Percentiles rank a stretch among this genome's conserved stretches.
Conservation (phyloP, 2,113 vertebrate genomes). For the Australoheros scitulus region DNA sequence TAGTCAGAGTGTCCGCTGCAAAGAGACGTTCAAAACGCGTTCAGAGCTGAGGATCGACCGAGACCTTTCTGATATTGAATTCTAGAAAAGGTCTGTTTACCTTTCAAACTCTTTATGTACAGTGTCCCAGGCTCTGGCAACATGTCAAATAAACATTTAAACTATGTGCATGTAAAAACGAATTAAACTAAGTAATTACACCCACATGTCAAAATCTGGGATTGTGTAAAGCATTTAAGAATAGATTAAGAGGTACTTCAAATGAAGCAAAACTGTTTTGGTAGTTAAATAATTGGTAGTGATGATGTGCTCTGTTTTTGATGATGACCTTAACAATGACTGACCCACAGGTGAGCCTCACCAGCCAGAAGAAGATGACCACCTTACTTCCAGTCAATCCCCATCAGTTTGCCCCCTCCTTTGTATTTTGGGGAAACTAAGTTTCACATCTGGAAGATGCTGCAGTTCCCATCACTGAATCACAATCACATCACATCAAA, state of each 20-base stretch:
- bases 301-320: not conserved
- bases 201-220: too few relatives aligned
- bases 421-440: constrained; percentile 60
- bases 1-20: constrained; percentile 58
- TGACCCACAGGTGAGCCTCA: constrained; percentile 37
- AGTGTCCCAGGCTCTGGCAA: too few relatives aligned
- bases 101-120: rapidly evolving
- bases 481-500: too few relatives aligned
- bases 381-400: not conserved
- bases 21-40: constrained; percentile 35
- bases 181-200: too few relatives aligned
- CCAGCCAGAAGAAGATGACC: constrained; percentile 10
- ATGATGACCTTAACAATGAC: not conserved
- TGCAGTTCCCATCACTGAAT: too few relatives aligned
- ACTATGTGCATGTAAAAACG: too few relatives aligned
- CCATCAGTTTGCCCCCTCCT: constrained; percentile 54
- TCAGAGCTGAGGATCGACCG: constrained; percentile 59
- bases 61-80: constrained; percentile 35
- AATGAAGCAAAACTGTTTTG: too few relatives aligned
- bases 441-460: constrained; percentile 44
- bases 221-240: not conserved
- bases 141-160: too few relatives aligned
- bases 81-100: constrained; percentile 47
- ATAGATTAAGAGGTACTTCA: too few relatives aligned
- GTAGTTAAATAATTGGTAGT: too few relatives aligned